phyloP scores from a whole-genome alignment of 2,888 invertebrate genomes.

The Cantharis nigra region DNA sequence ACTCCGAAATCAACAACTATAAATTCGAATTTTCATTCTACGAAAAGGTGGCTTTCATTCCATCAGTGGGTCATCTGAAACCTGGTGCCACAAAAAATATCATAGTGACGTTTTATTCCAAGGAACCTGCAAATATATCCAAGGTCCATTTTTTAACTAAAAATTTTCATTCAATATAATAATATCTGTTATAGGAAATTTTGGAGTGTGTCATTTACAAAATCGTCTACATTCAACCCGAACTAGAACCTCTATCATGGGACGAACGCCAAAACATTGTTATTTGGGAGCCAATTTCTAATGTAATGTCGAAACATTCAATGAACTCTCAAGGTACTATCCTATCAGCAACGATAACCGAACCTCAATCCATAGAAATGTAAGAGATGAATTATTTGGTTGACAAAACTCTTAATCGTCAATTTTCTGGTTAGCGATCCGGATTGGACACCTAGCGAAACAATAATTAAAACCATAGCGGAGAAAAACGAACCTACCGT shows the following conservation, averaged over 20 bases:
- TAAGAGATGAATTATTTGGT: not conserved
- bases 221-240: constrained; percentile 42
- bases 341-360: not conserved
- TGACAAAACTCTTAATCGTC: not conserved
- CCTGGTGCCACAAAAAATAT: constrained; percentile 57
- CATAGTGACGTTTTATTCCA: constrained; percentile 57
- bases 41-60: constrained; percentile 55
- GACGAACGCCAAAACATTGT: constrained; percentile 54
- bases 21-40: constrained; percentile 53
- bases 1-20: constrained; percentile 45
- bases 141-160: constrained; percentile 33
- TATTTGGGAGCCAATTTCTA: constrained; percentile 41
- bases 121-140: constrained; percentile 47
- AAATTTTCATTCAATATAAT: too few species aligned
- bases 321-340: not conserved
- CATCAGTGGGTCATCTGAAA: constrained; percentile 56
- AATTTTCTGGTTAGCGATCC: not conserved
- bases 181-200: constrained; percentile 35
- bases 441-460: not conserved
- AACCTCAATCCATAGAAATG: not conserved
- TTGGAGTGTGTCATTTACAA: constrained; percentile 38
- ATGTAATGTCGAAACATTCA: not conserved
- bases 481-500: constrained; percentile 48
- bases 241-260: constrained; percentile 47
- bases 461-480: constrained; percentile 39